Percentiles rank a stretch among this genome's conserved stretches.
phyloP scores from a whole-genome alignment of 2,888 invertebrate genomes.

The Volucella inanis region DNA sequence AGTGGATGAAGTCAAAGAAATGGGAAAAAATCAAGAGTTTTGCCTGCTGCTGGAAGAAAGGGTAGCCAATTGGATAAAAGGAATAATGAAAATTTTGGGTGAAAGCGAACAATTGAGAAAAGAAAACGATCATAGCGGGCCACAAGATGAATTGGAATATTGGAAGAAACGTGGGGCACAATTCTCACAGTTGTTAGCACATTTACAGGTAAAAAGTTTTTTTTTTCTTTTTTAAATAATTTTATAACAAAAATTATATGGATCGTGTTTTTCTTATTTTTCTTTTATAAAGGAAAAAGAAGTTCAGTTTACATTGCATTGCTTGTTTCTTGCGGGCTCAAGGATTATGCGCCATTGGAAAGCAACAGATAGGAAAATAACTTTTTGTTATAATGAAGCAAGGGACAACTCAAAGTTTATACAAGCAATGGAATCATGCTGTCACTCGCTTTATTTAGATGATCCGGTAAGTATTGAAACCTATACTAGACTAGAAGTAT shows the following conservation, averaged over 20 bases:
- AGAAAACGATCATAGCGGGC: constrained; percentile 95
- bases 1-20: constrained; percentile 88
- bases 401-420: constrained; percentile 98
- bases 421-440: constrained; percentile 96
- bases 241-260: neutral
- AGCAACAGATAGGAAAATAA: constrained; percentile 94
- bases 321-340: constrained; percentile 90
- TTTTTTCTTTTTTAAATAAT: neutral
- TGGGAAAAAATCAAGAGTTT: constrained; percentile 87
- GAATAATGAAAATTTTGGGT: constrained; percentile 91
- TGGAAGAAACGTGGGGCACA: constrained; percentile 98
- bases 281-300: constrained; percentile 85
- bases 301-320: constrained; percentile 90
- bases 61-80: constrained; percentile 91
- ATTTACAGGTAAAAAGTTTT: constrained; percentile 85
- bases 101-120: constrained; percentile 96
- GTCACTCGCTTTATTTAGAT: constrained; percentile 95
- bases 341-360: constrained; percentile 92
- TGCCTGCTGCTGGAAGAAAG: constrained; percentile 88
- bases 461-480: constrained; percentile 88
- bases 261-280: neutral
- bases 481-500: too few relatives aligned
- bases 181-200: constrained; percentile 93
- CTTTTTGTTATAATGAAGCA: constrained; percentile 97
- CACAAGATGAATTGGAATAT: constrained; percentile 97